phyloP scores from a whole-genome alignment of 1,140 invertebrate species.

The Cherax quadricarinatus region DNA sequence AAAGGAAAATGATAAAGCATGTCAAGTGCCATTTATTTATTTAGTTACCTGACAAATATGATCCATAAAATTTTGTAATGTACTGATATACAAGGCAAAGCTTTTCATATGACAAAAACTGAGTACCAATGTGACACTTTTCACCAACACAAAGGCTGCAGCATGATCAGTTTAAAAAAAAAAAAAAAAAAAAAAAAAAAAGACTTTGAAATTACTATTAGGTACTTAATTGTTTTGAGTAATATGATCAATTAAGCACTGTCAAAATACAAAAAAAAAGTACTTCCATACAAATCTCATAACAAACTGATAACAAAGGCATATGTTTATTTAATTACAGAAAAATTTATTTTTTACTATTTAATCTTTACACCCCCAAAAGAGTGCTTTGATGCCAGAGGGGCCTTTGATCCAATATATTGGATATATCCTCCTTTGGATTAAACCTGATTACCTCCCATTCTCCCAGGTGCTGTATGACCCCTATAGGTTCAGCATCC shows the following conservation, averaged over 20 bases:
- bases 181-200: not conserved
- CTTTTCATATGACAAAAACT: constrained; percentile 6
- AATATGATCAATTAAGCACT: not conserved
- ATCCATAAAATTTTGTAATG: constrained; percentile 47
- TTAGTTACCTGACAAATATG: constrained; percentile 47
- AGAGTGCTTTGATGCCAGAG: too few relatives aligned
- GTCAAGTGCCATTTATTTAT: constrained; percentile 42
- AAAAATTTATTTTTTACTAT: not conserved
- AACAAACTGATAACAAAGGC: not conserved
- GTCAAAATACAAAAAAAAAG: not conserved
- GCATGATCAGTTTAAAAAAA: not conserved
- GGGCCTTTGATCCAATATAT: too few relatives aligned
- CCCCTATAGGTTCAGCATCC: too few relatives aligned
- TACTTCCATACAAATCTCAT: not conserved
- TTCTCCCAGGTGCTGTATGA: too few relatives aligned
- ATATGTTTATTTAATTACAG: not conserved
- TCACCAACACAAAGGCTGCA: constrained; percentile 13
- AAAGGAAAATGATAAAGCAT: not conserved
- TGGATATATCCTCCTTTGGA: too few relatives aligned
- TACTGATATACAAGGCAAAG: constrained; percentile 29
- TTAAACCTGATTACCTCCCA: too few relatives aligned
- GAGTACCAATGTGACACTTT: not conserved
- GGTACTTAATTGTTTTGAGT: not conserved
- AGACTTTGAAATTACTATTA: not conserved
- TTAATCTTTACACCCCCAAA: too few relatives aligned